Evolutionary conservation across 2,797 vertebrate genomes (phyloP).

Genomic region (Cossypha heuglini): DNA sequence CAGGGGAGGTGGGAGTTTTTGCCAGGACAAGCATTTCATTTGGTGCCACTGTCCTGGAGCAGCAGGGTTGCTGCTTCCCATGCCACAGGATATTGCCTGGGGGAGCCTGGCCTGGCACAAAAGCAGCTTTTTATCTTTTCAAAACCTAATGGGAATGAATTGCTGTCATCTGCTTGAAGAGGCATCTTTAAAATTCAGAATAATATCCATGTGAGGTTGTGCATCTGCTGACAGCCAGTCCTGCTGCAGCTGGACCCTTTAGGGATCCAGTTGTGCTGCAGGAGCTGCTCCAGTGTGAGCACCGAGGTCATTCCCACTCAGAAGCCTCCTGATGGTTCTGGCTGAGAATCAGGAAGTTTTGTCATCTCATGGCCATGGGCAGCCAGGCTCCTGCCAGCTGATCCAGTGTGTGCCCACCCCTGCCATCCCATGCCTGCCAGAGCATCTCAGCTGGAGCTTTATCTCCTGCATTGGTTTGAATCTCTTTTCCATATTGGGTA

Average conservation of each 20-base stretch:
- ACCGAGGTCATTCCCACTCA: fast-evolving
- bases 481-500: slow-evolving; percentile 29
- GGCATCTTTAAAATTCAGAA: not conserved
- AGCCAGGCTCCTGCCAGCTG: not conserved
- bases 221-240: fast-evolving
- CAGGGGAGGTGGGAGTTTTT: not conserved
- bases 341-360: not conserved
- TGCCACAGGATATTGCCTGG: fast-evolving
- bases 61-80: not conserved
- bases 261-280: not conserved
- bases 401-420: not conserved
- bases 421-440: not conserved
- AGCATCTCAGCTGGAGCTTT: not conserved
- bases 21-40: not conserved
- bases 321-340: not conserved
- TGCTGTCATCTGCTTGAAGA: not conserved
- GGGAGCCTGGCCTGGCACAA: not conserved
- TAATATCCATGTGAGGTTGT: not conserved
- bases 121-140: not conserved
- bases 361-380: fast-evolving
- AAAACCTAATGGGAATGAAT: not conserved
- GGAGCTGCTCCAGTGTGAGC: fast-evolving
- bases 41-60: not conserved
- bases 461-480: slow-evolving; percentile 34
- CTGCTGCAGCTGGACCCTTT: not conserved